Percentiles rank a stretch among this genome's conserved stretches.
phyloP scores from a whole-genome alignment of 2,888 invertebrate species.

The Eurytoma californica region DNA sequence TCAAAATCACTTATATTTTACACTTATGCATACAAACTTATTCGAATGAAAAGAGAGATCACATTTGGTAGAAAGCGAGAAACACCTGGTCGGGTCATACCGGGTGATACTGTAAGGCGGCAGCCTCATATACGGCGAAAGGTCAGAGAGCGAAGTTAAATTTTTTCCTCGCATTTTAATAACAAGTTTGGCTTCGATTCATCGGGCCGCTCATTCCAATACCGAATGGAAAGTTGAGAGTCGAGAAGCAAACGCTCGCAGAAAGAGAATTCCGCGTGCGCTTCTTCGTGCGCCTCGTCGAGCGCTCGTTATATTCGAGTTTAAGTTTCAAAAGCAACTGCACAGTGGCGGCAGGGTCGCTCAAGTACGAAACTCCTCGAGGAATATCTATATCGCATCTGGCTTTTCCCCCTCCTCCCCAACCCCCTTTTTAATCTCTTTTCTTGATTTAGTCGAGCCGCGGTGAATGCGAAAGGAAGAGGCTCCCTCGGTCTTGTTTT shows the following conservation, averaged over 20 bases:
- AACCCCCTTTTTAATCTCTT: conserved; percentile 28
- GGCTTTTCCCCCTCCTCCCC: not conserved
- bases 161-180: not conserved
- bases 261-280: not conserved
- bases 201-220: not conserved
- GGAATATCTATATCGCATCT: conserved; percentile 1
- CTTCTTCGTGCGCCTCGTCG: not conserved
- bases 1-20: too few relatives aligned
- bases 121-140: not conserved
- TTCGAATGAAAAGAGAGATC: too few relatives aligned
- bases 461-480: conserved; percentile 6
- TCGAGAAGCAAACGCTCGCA: not conserved
- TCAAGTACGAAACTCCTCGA: conserved; percentile 15
- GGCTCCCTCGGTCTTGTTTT: not conserved
- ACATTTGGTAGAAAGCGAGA: not conserved
- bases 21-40: too few relatives aligned
- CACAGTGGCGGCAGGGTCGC: not conserved
- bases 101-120: not conserved
- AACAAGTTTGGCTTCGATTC: conserved; percentile 9
- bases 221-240: not conserved
- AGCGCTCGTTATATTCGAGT: conserved; percentile 23
- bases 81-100: not conserved
- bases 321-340: conserved; percentile 27
- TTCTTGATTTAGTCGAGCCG: conserved; percentile 36
- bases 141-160: not conserved